Percentiles rank a stretch among this genome's conserved stretches.
These are phyloP conservation scores for Tetheella fluctuosa DNA, from an alignment of 2,888 invertebrate genomes.

Conservation along the genomic window DNA sequence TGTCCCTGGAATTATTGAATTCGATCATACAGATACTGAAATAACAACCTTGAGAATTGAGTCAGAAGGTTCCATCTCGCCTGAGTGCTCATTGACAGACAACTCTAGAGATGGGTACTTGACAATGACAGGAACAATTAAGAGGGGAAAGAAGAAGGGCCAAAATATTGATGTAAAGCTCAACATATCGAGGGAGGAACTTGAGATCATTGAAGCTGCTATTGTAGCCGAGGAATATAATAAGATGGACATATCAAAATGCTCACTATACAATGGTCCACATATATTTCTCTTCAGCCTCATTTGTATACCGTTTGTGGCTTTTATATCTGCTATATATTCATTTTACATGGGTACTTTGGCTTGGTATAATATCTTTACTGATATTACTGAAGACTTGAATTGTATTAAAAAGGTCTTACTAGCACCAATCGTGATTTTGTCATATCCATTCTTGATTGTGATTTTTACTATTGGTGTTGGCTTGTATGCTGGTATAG, in stretches of 20 bases:
- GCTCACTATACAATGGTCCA: slow-evolving; percentile 84
- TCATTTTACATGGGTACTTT: slow-evolving; percentile 90
- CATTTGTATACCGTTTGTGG: slow-evolving; percentile 87
- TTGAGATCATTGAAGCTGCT: slow-evolving; percentile 87
- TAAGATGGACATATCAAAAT: slow-evolving; percentile 83
- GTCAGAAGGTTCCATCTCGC: slow-evolving; percentile 80
- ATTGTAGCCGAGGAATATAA: slow-evolving; percentile 84
- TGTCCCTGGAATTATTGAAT: slow-evolving; percentile 77
- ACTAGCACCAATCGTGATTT: slow-evolving; percentile 87
- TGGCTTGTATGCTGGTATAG: slow-evolving; percentile 87
- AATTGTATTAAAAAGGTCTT: slow-evolving; percentile 85
- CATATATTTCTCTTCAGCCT: slow-evolving; percentile 87
- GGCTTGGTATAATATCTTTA: slow-evolving; percentile 90
- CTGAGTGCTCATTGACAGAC: slow-evolving; percentile 83
- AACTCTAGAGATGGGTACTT: slow-evolving; percentile 84
- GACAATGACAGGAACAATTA: slow-evolving; percentile 89
- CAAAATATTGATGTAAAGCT: slow-evolving; percentile 89
- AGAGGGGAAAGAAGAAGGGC: slow-evolving; percentile 88
- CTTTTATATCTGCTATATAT: slow-evolving; percentile 85
- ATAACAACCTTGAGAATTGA: slow-evolving; percentile 66
- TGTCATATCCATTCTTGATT: slow-evolving; percentile 88
- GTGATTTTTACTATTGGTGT: slow-evolving; percentile 86
- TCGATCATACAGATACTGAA: slow-evolving; percentile 73
- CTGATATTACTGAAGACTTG: slow-evolving; percentile 87
- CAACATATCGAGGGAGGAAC: slow-evolving; percentile 88